Evolutionary conservation across 2,888 invertebrate genomes (phyloP).

Genomic region (Escarpia spicata): DNA sequence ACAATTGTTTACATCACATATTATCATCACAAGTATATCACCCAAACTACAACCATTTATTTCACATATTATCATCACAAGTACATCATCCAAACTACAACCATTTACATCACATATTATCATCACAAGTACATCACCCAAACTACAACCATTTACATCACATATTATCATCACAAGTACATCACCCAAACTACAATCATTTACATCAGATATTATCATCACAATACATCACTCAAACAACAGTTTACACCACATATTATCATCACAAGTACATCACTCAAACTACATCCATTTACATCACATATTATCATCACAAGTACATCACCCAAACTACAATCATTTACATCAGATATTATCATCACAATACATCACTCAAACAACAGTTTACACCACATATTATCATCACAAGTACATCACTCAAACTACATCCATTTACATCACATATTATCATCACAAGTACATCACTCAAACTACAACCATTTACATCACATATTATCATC

Average conservation of each 20-base stretch:
- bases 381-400: not conserved
- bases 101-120: not conserved
- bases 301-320: no score
- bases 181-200: conserved; percentile 33
- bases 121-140: not conserved
- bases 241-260: not conserved
- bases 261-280: not conserved
- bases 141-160: no score
- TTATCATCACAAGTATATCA: not conserved
- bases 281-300: no score
- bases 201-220: conserved; percentile 60
- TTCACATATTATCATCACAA: conserved; percentile 64
- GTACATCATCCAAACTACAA: conserved; percentile 67
- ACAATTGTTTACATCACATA: conserved; percentile 13
- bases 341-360: conserved; percentile 60
- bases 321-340: conserved; percentile 29
- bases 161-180: no score
- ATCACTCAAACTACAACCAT: conserved; percentile 63
- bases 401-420: not conserved
- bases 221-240: conserved; percentile 67
- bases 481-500: not conserved
- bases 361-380: conserved; percentile 67
- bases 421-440: conserved; percentile 42
- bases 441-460: conserved; percentile 64
- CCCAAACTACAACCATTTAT: conserved; percentile 25